phyloP scores from a whole-genome alignment of 2,113 vertebrate genomes.

The Puntigrus tetrazona region DNA sequence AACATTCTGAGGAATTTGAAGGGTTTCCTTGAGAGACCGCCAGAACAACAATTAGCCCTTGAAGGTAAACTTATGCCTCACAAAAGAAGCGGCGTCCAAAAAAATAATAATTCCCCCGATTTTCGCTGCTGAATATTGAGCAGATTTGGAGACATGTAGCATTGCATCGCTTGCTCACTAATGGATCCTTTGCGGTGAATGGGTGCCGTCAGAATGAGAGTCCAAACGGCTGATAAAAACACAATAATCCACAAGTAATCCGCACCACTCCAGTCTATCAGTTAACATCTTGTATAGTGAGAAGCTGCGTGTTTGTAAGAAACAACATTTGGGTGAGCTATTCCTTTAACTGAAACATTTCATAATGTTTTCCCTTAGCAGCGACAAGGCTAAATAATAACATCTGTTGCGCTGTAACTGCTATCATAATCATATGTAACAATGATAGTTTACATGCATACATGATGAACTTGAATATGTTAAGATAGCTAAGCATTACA shows the following conservation, averaged over 20 bases:
- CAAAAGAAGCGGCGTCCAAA: too few relatives aligned
- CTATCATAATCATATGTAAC: not conserved
- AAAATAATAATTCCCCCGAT: too few relatives aligned
- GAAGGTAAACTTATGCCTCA: constrained; percentile 76
- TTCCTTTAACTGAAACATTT: not conserved
- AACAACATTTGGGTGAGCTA: not conserved
- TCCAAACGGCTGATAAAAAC: not conserved
- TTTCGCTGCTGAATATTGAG: too few relatives aligned
- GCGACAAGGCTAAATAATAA: not conserved
- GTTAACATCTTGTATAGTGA: not conserved
- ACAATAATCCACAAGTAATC: not conserved
- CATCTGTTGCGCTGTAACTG: not conserved
- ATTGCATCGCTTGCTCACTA: not conserved
- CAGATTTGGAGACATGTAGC: not conserved
- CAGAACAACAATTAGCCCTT: constrained; percentile 83
- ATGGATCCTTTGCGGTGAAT: not conserved
- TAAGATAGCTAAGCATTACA: too few relatives aligned
- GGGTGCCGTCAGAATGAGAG: not conserved
- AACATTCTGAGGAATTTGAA: constrained; percentile 91
- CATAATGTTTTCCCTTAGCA: not conserved
- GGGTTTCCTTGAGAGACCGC: constrained; percentile 84
- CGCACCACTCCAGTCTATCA: too few relatives aligned
- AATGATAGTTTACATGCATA: not conserved
- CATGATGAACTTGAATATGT: not conserved
- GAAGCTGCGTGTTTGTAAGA: not conserved